Conservation (phyloP, 2,113 vertebrate genomes). For the Pteronura brasiliensis region DNA sequence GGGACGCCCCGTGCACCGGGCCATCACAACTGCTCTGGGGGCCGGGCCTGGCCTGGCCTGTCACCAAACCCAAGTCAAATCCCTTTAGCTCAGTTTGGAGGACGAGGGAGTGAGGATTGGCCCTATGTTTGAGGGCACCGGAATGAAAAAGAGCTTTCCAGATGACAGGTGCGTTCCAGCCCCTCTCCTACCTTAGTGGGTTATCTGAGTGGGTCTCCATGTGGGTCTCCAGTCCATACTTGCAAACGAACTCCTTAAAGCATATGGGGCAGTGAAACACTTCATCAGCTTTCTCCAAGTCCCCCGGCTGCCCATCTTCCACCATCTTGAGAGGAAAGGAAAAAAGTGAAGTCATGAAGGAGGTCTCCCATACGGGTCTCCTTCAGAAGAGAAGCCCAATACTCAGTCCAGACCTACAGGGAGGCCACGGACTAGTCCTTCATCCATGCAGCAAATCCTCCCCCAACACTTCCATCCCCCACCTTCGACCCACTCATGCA, state of each 20-base stretch:
- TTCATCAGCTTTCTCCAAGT: slow-evolving; percentile 85
- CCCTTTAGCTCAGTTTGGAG: background rate
- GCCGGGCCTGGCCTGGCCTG: background rate
- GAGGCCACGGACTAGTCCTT: background rate
- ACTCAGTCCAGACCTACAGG: background rate
- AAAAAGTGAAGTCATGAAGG: background rate
- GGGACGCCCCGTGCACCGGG: accelerated
- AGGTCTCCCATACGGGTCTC: background rate
- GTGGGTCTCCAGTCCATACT: slow-evolving; percentile 93
- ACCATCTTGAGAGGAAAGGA: slow-evolving; percentile 79
- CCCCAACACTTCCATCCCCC: accelerated
- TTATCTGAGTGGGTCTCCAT: slow-evolving; percentile 96
- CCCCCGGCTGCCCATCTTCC: slow-evolving; percentile 83
- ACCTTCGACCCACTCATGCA: background rate
- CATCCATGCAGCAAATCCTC: too few species aligned
- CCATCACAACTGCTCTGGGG: background rate
- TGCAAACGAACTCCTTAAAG: slow-evolving; percentile 93
- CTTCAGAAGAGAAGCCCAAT: background rate
- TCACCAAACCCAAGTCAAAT: background rate
- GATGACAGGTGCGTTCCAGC: background rate
- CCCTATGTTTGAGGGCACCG: background rate
- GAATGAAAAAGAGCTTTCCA: background rate
- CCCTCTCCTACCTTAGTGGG: slow-evolving; percentile 86
- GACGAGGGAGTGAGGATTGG: too few species aligned
- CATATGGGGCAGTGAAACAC: slow-evolving; percentile 92